Evolutionary conservation across 2,888 invertebrate species (phyloP).

Genomic region (Nesidiocoris tenuis): DNA sequence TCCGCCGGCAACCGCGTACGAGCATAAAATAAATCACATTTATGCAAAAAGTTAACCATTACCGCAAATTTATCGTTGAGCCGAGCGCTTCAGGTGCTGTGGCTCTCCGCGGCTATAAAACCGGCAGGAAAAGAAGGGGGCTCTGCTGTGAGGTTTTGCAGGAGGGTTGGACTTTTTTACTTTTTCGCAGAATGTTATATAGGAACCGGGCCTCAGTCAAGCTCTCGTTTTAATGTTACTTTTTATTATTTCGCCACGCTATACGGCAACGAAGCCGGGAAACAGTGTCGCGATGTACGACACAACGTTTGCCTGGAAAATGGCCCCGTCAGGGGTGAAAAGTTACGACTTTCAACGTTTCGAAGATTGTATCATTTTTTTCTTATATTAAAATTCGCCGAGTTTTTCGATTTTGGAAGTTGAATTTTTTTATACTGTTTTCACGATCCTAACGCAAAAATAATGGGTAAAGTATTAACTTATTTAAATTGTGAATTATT

Average conservation of each 20-base stretch:
- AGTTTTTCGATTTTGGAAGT: too few relatives aligned
- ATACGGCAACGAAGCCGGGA: slow-evolving; percentile 15
- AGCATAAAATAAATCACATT: slow-evolving; percentile 49
- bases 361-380: background rate
- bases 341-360: background rate
- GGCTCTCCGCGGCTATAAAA: slow-evolving; percentile 36
- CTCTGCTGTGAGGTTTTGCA: too few relatives aligned
- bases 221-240: slow-evolving; percentile 24
- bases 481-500: too few relatives aligned
- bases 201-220: slow-evolving; percentile 16
- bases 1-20: slow-evolving; percentile 43
- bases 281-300: slow-evolving; percentile 33
- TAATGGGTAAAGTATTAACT: too few relatives aligned
- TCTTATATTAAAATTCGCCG: too few relatives aligned
- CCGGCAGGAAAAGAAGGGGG: background rate
- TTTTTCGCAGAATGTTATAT: slow-evolving; percentile 5
- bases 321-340: background rate
- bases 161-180: background rate
- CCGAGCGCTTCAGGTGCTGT: slow-evolving; percentile 42
- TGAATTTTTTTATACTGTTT: too few relatives aligned
- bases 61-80: slow-evolving; percentile 45
- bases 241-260: slow-evolving; percentile 20
- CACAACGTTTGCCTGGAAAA: background rate
- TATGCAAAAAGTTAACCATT: slow-evolving; percentile 49
- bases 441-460: too few relatives aligned